phyloP scores from a whole-genome alignment of 1,140 invertebrate genomes.

The Sesamia nonagrioides region DNA sequence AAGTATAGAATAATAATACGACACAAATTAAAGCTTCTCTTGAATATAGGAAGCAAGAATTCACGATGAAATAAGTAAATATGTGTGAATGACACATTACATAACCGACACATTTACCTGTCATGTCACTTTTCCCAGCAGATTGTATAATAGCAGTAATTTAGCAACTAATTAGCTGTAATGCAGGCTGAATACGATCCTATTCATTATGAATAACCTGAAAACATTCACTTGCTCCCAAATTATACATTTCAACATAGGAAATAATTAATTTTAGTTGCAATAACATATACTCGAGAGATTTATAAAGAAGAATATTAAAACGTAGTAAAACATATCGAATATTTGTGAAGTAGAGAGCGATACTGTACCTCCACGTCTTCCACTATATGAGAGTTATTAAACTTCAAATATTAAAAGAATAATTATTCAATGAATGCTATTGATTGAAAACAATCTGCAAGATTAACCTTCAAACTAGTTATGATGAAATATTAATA shows the following conservation, averaged over 20 bases:
- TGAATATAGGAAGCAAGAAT: neutral
- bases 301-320: neutral
- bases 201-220: constrained; percentile 35
- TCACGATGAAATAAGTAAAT: neutral
- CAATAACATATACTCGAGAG: neutral
- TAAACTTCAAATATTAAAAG: too few species aligned
- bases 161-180: constrained; percentile 24
- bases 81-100: neutral
- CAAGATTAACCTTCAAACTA: too few species aligned
- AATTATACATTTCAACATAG: constrained; percentile 40
- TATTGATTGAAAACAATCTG: too few species aligned
- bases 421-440: too few species aligned
- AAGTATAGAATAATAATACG: too few species aligned
- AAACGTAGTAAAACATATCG: neutral
- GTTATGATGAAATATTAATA: too few species aligned
- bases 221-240: constrained; percentile 23
- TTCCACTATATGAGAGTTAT: too few species aligned
- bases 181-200: constrained; percentile 2
- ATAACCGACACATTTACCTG: neutral
- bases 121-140: constrained; percentile 23
- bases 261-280: constrained; percentile 42
- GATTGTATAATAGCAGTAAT: constrained; percentile 28
- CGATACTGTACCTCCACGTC: too few species aligned
- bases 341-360: too few species aligned
- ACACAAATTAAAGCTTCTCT: too few species aligned